These are phyloP conservation scores for Podotricha telesiphe DNA, from an alignment of 2,888 invertebrate genomes.

Conservation along the genomic window DNA sequence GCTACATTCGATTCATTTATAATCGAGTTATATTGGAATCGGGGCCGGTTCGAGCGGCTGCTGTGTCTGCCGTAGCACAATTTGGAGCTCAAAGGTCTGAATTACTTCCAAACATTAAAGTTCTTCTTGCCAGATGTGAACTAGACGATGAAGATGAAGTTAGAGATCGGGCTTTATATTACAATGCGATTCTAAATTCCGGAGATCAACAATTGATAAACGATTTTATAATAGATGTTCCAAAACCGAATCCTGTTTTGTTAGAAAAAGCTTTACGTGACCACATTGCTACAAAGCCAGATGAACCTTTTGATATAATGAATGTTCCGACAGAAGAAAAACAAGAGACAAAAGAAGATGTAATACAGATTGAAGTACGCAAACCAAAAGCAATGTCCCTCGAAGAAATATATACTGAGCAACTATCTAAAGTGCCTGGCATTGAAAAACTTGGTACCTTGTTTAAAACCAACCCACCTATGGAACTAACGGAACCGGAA, in stretches of 20 bases:
- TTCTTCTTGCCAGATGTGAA: slow-evolving; percentile 92
- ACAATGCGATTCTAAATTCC: slow-evolving; percentile 91
- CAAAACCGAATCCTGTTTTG: slow-evolving; percentile 92
- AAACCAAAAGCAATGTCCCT: slow-evolving; percentile 93
- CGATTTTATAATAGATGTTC: slow-evolving; percentile 89
- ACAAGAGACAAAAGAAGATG: slow-evolving; percentile 90
- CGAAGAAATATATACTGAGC: slow-evolving; percentile 93
- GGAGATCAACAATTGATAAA: slow-evolving; percentile 88
- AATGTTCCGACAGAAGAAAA: slow-evolving; percentile 93
- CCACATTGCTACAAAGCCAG: slow-evolving; percentile 89
- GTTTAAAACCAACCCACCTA: slow-evolving; percentile 93
- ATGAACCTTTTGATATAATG: slow-evolving; percentile 92
- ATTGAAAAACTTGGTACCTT: slow-evolving; percentile 93
- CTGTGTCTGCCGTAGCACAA: slow-evolving; percentile 98
- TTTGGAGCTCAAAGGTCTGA: slow-evolving; percentile 96
- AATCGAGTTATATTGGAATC: slow-evolving; percentile 97
- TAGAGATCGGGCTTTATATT: slow-evolving; percentile 98
- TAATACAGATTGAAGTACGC: slow-evolving; percentile 88
- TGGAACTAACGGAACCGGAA: slow-evolving; percentile 98
- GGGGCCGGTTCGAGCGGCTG: slow-evolving; percentile 97
- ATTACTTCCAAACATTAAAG: slow-evolving; percentile 87
- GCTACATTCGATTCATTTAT: slow-evolving; percentile 93
- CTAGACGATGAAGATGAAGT: slow-evolving; percentile 99
- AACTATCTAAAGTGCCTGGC: slow-evolving; percentile 91
- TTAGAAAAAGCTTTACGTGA: slow-evolving; percentile 94